Evolutionary conservation across 2,797 vertebrate genomes (phyloP), one percentile per base, ranked within the genome.

Genomic region (Poecilia picta): DNA sequence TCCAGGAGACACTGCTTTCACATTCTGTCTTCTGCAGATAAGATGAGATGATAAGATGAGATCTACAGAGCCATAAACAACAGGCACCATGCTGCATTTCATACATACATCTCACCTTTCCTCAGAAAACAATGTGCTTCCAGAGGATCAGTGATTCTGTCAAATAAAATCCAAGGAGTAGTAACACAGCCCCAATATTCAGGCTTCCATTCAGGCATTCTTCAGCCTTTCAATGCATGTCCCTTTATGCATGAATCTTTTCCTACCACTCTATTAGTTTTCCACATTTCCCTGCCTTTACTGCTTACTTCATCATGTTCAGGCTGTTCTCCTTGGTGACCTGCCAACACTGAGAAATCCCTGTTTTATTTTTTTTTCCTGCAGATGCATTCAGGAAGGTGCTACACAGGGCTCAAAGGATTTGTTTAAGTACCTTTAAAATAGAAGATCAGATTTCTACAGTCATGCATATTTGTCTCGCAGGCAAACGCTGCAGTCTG

Each of bases 181-280:
- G 59, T 39, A n/a, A 73, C 43, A 41, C 73, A 71, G 62, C 8
- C 75, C 49, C 68, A 77, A 77, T 45, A 55, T 75, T 83, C 72
- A 77, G 73, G 62, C 81, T 73, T 85, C 59, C 88, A 78, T 66
- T 47, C 51, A 51, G 57, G 83, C 93, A 94, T 93, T 93, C 90
- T 88, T 90, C 71, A 85, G 84, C 93, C 84, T 95, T 93, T 91
- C 91, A 88, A 81, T 82, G 89, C 93, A 78, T 92, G 91, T 77
- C 88, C 82, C n/a, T n/a, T 64, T 85, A 88, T 33, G 33, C 84
- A 79, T 75, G 33, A 87, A 78, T 74, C 80, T 74, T 66, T 78
- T 74, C 81, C 73, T 77, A 45, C 74, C 51, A 33, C 77, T 76
- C 46, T 62, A 36, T 62, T 88, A 13, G 10, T n/a, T 49, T 77